phyloP scores from a whole-genome alignment of 2,113 vertebrate species.

The Microtus montanus region DNA sequence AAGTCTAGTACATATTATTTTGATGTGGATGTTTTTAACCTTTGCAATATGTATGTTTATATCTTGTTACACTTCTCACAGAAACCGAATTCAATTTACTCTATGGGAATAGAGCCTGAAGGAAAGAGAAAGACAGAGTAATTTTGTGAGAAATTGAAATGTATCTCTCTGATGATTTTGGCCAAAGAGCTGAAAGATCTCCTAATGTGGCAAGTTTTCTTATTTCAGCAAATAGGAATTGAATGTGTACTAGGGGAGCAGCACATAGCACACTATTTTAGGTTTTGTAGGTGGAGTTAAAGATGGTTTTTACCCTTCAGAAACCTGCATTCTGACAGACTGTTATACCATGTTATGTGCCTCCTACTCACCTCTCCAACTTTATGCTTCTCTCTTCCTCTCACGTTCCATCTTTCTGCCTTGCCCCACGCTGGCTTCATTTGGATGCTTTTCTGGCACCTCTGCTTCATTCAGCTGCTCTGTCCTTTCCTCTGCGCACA shows the following conservation, averaged over 20 bases:
- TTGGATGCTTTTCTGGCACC: not conserved
- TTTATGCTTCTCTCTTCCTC: not conserved
- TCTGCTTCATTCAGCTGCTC: not conserved
- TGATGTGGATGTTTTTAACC: constrained; percentile 24
- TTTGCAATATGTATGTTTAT: constrained; percentile 29
- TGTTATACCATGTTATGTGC: not conserved
- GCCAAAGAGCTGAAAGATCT: constrained; percentile 38
- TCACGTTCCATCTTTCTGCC: not conserved
- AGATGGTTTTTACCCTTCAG: constrained; percentile 31
- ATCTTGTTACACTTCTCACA: not conserved
- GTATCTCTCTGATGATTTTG: constrained; percentile 48
- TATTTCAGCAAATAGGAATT: constrained; percentile 43
- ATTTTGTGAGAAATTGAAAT: constrained; percentile 64
- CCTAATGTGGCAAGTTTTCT: constrained; percentile 16
- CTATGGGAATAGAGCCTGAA: not conserved
- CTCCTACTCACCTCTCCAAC: constrained; percentile 39
- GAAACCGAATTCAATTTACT: constrained; percentile 22
- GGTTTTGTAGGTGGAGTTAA: constrained; percentile 54
- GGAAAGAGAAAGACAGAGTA: constrained; percentile 8
- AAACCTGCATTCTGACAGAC: constrained; percentile 44
- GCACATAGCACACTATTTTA: constrained; percentile 36
- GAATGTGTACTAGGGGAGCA: constrained; percentile 20
- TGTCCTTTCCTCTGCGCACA: not conserved
- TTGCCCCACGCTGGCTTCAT: not conserved
- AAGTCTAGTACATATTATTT: constrained; percentile 18